These are phyloP conservation scores for Corythoichthys haematopterus DNA, from an alignment of 2,113 vertebrate genomes.

Conservation along the genomic window DNA sequence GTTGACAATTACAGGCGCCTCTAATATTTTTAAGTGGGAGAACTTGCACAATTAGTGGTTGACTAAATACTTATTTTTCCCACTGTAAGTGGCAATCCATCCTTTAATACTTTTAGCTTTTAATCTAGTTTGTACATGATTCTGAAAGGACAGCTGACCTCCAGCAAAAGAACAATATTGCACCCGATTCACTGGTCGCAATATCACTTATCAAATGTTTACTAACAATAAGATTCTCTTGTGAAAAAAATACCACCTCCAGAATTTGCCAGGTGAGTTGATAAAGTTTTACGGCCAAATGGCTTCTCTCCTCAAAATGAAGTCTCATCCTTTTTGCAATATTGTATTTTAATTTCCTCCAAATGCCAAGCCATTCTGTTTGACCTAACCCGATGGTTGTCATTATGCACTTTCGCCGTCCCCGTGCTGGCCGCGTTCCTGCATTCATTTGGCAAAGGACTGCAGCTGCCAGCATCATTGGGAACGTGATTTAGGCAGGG, in stretches of 20 bases:
- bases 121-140: neutral
- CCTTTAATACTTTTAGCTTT: neutral
- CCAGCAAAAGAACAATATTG: too few relatives aligned
- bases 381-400: slow-evolving; percentile 1
- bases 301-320: neutral
- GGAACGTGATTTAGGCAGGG: neutral
- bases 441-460: neutral
- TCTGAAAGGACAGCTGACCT: too few relatives aligned
- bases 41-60: too few relatives aligned
- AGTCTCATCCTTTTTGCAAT: neutral
- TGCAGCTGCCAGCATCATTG: neutral
- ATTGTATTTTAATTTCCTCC: slow-evolving; percentile 12
- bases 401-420: slow-evolving; percentile 3
- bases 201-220: neutral
- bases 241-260: neutral
- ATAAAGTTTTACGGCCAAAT: neutral
- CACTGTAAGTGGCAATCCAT: neutral
- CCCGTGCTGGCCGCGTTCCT: neutral
- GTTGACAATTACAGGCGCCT: too few relatives aligned
- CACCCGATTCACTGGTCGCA: too few relatives aligned
- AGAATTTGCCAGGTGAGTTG: neutral
- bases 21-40: too few relatives aligned
- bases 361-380: slow-evolving; percentile 2
- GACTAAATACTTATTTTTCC: too few relatives aligned
- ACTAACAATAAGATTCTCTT: neutral